Evolutionary conservation across 1,140 invertebrate genomes (phyloP).

Genomic region (Plutomurus gul): DNA sequence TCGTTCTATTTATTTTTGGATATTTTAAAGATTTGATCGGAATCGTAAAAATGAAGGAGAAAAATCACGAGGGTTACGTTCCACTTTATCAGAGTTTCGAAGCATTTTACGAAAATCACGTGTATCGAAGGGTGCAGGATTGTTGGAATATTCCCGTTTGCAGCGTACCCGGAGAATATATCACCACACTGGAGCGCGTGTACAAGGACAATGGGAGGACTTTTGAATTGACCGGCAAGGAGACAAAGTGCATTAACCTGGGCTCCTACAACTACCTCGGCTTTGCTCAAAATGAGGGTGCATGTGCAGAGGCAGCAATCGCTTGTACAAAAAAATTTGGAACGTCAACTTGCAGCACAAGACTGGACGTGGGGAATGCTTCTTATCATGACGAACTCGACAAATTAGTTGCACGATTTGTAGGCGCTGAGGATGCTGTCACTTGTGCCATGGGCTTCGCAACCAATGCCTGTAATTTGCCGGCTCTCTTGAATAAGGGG

Average conservation of each 20-base stretch:
- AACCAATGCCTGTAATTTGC: constrained; percentile 93
- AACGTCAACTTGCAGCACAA: constrained; percentile 68
- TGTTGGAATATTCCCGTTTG: constrained; percentile 94
- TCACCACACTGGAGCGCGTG: constrained; percentile 82
- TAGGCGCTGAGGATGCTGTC: constrained; percentile 92
- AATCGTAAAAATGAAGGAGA: constrained; percentile 76
- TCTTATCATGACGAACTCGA: constrained; percentile 82
- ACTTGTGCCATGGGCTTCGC: constrained; percentile 99
- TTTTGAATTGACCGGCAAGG: constrained; percentile 82
- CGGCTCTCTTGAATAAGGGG: constrained; percentile 78
- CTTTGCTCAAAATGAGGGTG: constrained; percentile 77
- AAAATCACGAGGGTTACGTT: constrained; percentile 84
- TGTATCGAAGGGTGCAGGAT: constrained; percentile 87
- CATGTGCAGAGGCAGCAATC: constrained; percentile 74
- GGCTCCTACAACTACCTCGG: constrained; percentile 94
- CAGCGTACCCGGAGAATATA: constrained; percentile 83
- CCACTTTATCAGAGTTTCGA: constrained; percentile 92
- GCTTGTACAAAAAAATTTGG: constrained; percentile 70
- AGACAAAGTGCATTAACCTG: constrained; percentile 80
- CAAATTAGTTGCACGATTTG: constrained; percentile 78
- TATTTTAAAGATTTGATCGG: constrained; percentile 81
- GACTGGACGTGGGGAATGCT: constrained; percentile 67
- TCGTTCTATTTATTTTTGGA: constrained; percentile 64
- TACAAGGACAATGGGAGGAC: constrained; percentile 89
- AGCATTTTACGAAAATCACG: constrained; percentile 90